Evolutionary conservation across 2,888 invertebrate genomes (phyloP).

Genomic region (Athalia cordata): DNA sequence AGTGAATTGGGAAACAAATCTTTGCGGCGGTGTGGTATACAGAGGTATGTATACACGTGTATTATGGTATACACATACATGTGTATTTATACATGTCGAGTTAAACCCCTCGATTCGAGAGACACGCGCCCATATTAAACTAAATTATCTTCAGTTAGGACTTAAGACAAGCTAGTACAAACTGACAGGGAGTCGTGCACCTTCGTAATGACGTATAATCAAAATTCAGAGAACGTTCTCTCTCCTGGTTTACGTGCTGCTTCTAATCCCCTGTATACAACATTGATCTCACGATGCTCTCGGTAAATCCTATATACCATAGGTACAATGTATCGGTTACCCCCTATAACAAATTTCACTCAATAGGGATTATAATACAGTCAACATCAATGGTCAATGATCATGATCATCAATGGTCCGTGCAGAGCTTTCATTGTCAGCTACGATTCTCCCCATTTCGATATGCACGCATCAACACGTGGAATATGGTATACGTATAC

Average conservation of each 20-base stretch:
- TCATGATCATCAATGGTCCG: too few relatives aligned
- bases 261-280: conserved; percentile 24
- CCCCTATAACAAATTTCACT: too few relatives aligned
- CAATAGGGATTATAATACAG: too few relatives aligned
- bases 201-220: conserved; percentile 39
- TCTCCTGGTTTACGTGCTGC: conserved; percentile 35
- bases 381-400: too few relatives aligned
- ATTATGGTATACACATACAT: too few relatives aligned
- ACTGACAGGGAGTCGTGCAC: conserved; percentile 31
- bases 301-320: background rate
- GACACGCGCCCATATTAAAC: conserved; percentile 33
- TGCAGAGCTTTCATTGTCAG: too few relatives aligned
- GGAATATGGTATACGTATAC: too few relatives aligned
- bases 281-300: background rate
- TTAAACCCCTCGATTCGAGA: conserved; percentile 11
- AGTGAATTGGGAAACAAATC: too few relatives aligned
- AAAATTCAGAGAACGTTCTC: conserved; percentile 40
- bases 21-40: conserved; percentile 38
- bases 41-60: background rate
- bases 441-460: too few relatives aligned
- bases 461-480: too few relatives aligned
- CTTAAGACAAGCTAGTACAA: conserved; percentile 27
- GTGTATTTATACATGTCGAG: background rate
- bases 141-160: conserved; percentile 34
- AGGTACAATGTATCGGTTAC: background rate